Evolutionary conservation across 2,888 invertebrate genomes (phyloP).

Genomic region (Heteropelma amictum): DNA sequence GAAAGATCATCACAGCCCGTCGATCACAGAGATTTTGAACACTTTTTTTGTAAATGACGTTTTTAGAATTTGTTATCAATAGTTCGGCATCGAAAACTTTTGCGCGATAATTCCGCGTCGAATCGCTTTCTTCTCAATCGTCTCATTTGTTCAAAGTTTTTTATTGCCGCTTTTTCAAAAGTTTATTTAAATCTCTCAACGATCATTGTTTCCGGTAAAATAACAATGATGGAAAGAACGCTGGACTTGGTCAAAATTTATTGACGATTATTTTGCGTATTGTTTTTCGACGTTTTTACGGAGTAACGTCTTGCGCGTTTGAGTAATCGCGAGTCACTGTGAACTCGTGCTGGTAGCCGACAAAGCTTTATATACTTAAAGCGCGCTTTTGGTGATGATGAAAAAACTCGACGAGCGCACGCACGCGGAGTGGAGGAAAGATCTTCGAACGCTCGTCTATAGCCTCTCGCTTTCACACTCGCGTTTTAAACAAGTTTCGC

Average conservation of each 20-base stretch:
- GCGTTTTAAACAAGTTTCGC: not conserved
- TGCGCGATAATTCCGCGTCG: conserved; percentile 62
- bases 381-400: conserved; percentile 62
- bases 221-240: not conserved
- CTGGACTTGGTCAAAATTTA: not conserved
- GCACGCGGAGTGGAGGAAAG: conserved; percentile 43
- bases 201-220: not conserved
- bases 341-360: conserved; percentile 62
- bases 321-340: conserved; percentile 50
- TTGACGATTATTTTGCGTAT: not conserved
- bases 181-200: not conserved
- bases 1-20: conserved; percentile 62
- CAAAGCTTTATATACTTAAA: conserved; percentile 70
- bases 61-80: conserved; percentile 54
- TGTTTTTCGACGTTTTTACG: not conserved
- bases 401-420: conserved; percentile 41
- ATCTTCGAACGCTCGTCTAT: not conserved
- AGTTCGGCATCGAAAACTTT: conserved; percentile 62
- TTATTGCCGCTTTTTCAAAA: not conserved
- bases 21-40: conserved; percentile 59
- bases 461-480: not conserved
- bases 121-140: conserved; percentile 63
- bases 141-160: conserved; percentile 60
- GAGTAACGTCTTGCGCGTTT: conserved; percentile 35
- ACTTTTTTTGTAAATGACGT: not conserved